Evolutionary conservation across 2,797 vertebrate genomes (phyloP).

Genomic region (Sebastes kiyomatsui): DNA sequence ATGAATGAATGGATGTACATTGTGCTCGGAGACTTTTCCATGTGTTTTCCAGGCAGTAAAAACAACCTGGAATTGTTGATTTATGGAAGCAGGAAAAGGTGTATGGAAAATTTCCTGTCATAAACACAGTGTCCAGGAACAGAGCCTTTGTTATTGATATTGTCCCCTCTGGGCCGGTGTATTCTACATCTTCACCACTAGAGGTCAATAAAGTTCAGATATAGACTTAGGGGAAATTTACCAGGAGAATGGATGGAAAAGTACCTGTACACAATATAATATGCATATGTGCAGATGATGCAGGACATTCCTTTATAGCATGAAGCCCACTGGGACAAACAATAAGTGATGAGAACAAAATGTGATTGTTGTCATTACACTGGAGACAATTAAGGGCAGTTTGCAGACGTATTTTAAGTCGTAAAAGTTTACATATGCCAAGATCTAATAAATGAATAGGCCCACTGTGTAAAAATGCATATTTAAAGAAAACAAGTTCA

Average conservation of each 20-base stretch:
- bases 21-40: neutral
- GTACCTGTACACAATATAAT: slow-evolving; percentile 20
- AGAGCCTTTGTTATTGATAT: neutral
- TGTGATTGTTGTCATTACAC: neutral
- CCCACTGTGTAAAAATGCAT: neutral
- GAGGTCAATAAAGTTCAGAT: slow-evolving; percentile 61
- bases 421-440: neutral
- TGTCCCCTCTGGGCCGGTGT: neutral
- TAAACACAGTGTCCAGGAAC: slow-evolving; percentile 26
- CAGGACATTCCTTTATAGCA: slow-evolving; percentile 8
- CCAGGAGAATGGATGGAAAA: slow-evolving; percentile 54
- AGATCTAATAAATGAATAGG: neutral
- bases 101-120: slow-evolving; percentile 49
- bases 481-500: neutral
- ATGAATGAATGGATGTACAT: neutral
- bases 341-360: slow-evolving; percentile 4
- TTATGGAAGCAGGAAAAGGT: neutral
- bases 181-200: slow-evolving; percentile 62
- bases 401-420: neutral
- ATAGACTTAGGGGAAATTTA: slow-evolving; percentile 48
- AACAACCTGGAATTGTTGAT: slow-evolving; percentile 24
- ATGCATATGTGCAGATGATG: neutral
- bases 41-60: neutral
- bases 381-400: neutral
- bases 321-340: neutral